phyloP scores from a whole-genome alignment of 1,140 invertebrate species.

The Caenorhabditis brenneri region DNA sequence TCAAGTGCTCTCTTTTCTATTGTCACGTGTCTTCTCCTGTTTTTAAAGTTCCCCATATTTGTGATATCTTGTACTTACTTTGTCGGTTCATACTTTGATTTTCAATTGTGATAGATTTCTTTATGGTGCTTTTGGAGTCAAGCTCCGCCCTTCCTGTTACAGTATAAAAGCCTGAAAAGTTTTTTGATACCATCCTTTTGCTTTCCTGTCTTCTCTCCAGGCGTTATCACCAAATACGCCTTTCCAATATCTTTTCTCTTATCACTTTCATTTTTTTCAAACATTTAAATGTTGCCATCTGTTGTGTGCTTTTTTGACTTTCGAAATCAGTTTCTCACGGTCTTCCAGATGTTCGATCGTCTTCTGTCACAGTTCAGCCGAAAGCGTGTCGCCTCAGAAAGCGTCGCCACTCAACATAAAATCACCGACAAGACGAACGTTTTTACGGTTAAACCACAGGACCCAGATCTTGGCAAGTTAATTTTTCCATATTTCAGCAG shows the following conservation, averaged over 20 bases:
- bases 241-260: slow-evolving; percentile 25
- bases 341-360: slow-evolving; percentile 42
- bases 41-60: background rate
- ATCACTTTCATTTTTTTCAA: slow-evolving; percentile 27
- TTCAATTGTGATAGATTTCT: background rate
- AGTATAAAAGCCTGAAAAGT: background rate
- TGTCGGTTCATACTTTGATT: background rate
- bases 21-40: slow-evolving; percentile 1
- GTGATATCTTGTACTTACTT: slow-evolving; percentile 10
- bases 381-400: slow-evolving; percentile 34
- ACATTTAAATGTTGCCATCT: slow-evolving; percentile 18
- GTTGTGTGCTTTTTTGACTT: background rate
- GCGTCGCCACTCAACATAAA: background rate
- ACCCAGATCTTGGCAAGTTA: slow-evolving; percentile 13
- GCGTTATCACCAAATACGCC: slow-evolving; percentile 37
- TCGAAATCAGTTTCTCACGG: background rate
- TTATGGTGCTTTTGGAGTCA: background rate
- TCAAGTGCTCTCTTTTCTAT: background rate
- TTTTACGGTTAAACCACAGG: slow-evolving; percentile 16
- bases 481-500: too few species aligned
- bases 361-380: slow-evolving; percentile 33
- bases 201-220: background rate
- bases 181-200: background rate
- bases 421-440: slow-evolving; percentile 34
- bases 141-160: background rate